These are phyloP conservation scores for Venustoraphidia nigricollis DNA, from an alignment of 2,888 invertebrate species.

Conservation along the genomic window DNA sequence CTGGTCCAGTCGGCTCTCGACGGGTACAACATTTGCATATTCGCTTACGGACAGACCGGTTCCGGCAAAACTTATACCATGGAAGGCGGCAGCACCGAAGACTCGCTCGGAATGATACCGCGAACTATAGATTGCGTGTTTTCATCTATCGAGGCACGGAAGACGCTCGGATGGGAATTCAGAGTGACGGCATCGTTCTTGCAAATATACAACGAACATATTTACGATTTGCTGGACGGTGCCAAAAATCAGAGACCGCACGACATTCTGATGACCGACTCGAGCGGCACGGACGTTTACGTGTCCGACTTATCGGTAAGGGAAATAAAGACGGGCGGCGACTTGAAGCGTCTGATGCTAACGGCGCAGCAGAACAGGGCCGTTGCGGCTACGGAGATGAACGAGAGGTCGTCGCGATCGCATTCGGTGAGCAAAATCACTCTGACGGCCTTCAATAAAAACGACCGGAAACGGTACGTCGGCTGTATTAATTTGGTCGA, in stretches of 20 bases:
- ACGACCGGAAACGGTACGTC: slow-evolving; percentile 42
- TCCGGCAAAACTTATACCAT: slow-evolving; percentile 84
- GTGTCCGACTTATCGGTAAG: slow-evolving; percentile 44
- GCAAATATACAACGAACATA: slow-evolving; percentile 56
- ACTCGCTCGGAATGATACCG: slow-evolving; percentile 38
- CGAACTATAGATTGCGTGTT: slow-evolving; percentile 71
- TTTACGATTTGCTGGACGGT: slow-evolving; percentile 39
- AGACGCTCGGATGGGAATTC: slow-evolving; percentile 61
- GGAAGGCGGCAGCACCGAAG: slow-evolving; percentile 46
- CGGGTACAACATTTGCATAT: slow-evolving; percentile 81
- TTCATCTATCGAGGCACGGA: slow-evolving; percentile 48
- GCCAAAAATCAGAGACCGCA: slow-evolving; percentile 28
- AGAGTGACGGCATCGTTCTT: slow-evolving; percentile 44
- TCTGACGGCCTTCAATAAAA: slow-evolving; percentile 46
- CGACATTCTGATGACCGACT: slow-evolving; percentile 38
- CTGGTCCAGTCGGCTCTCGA: slow-evolving; percentile 77
- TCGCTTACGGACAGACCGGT: slow-evolving; percentile 85
- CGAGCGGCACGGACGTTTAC: slow-evolving; percentile 33
- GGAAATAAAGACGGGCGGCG: slow-evolving; percentile 43
- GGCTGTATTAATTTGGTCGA: slow-evolving; percentile 72
- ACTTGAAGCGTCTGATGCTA: slow-evolving; percentile 51
- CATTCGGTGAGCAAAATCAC: slow-evolving; percentile 41
- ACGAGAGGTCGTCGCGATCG: slow-evolving; percentile 35
- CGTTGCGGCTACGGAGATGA: slow-evolving; percentile 42
- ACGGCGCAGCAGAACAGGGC: slow-evolving; percentile 63